Conservation (phyloP, 2,113 vertebrate species). For the Mellivora capensis region DNA sequence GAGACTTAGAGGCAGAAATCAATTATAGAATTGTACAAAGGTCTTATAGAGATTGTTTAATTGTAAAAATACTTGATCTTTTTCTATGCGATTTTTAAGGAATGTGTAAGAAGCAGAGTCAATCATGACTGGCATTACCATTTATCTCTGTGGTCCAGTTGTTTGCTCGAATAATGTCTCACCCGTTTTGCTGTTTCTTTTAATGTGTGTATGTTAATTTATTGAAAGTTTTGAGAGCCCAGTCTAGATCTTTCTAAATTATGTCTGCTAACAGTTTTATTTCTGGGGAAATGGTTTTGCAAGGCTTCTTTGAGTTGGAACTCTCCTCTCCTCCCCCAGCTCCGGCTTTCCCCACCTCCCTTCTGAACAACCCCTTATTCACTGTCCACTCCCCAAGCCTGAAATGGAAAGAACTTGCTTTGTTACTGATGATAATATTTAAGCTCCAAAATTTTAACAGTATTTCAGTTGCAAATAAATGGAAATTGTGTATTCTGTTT, state of each 20-base stretch:
- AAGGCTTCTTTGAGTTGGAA: background rate
- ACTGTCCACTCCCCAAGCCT: conserved; percentile 14
- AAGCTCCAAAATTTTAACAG: conserved; percentile 83
- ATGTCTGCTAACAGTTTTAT: background rate
- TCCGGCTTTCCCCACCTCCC: background rate
- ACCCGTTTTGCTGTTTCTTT: conserved; percentile 30
- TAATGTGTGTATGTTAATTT: background rate
- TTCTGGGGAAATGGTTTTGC: background rate
- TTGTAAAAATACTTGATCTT: conserved; percentile 12
- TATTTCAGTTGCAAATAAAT: conserved; percentile 82
- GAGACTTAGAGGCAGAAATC: background rate
- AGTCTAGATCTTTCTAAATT: background rate
- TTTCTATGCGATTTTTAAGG: background rate
- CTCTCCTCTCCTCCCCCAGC: background rate
- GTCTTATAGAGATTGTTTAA: background rate
- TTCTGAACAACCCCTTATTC: background rate
- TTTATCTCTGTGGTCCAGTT: background rate
- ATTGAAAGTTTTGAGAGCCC: background rate
- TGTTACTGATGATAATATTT: conserved; percentile 79
- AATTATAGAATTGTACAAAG: background rate
- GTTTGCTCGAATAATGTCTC: background rate
- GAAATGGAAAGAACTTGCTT: conserved; percentile 50
- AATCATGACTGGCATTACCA: background rate
- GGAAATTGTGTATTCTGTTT: conserved; percentile 84
- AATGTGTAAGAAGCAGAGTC: conserved; percentile 18